These are phyloP conservation scores for Pocillopora grandis DNA, from an alignment of 92 coral and sea anemone genomes.

Conservation along the genomic window DNA sequence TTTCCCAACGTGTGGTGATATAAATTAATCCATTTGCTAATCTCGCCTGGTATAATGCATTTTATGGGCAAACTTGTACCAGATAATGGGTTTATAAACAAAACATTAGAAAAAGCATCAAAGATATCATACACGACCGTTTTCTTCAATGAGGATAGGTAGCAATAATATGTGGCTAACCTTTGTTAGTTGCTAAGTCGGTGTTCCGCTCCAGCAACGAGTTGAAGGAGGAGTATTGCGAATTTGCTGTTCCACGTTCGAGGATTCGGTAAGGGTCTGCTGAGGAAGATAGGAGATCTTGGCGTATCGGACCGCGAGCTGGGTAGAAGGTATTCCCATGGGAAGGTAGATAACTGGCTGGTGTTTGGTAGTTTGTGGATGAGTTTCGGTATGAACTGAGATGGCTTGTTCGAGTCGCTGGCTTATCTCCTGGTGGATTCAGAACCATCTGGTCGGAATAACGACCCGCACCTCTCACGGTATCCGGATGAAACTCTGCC, in stretches of 20 bases:
- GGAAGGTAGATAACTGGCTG: neutral
- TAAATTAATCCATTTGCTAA: conserved; percentile 32
- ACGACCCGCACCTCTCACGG: conserved; percentile 1
- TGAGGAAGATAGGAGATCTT: neutral
- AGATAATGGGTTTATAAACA: conserved; percentile 23
- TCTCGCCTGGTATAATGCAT: conserved; percentile 16
- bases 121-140: neutral
- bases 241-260: neutral
- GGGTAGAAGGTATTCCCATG: neutral
- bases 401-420: conserved; percentile 1
- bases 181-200: neutral
- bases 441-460: conserved; percentile 21
- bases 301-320: neutral
- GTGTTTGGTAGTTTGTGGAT: neutral
- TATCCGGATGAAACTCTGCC: conserved; percentile 13
- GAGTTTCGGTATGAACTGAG: neutral
- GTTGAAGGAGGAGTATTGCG: conserved; percentile 2
- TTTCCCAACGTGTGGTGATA: neutral
- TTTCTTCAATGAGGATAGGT: neutral
- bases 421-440: conserved; percentile 1
- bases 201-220: conserved; percentile 9
- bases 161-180: neutral
- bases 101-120: conserved; percentile 10
- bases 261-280: conserved; percentile 16
- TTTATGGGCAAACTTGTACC: neutral